Base-by-base conservation (phyloP, 1,140 invertebrate genomes). In the Idris sp. region DNA sequence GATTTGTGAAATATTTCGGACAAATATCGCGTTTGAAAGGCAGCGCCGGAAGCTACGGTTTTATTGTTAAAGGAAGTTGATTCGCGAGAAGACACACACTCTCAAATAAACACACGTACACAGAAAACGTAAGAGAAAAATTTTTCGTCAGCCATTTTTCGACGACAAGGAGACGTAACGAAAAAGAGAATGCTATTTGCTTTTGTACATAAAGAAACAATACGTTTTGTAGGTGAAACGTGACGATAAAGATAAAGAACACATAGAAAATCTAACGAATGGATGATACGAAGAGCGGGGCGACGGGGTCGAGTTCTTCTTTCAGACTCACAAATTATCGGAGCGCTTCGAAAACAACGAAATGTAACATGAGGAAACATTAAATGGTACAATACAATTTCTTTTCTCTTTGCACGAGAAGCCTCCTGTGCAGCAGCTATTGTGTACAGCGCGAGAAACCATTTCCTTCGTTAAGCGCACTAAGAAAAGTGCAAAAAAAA, bases 161-260 rank as follows among this genome's bases (percentile, higher is more conserved):
- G n/a, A 10, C n/a, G 25, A 49, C 40, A 41, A 35, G 38, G 15
- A 43, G 26, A 10, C 22, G 28, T 7, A 9, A 16, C 8, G 49
- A 46, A 36, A 64, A 14, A 58, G 36, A 40, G 38, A 62, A 36
- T 48, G 35, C 33, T 49, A 73, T 73, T 68, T 74, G 62, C 62
- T 74, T 74, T 74, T 74, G 61, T 61, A 67, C 22, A 61, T 41
- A 61, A 68, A 68, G 61, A 68, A 68, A 74, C 62, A 74, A 74
- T 68, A 62, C 48, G 35, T 61, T 74, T 74, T 67, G 56, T 68
- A 68, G 62, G 71, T 74, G 71, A 74, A 68, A 74, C 71, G 62
- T 74, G 54, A 74, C 71, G 62, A 74, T 74, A 67, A 74, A 56
- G 71, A 68, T 62, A 58, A 74, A 68, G 62, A 74, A 61, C 44